Percentiles rank a stretch among this genome's conserved stretches.
These are phyloP conservation scores for Batillaria attramentaria DNA, from an alignment of 1,140 invertebrate genomes.

Conservation along the genomic window DNA sequence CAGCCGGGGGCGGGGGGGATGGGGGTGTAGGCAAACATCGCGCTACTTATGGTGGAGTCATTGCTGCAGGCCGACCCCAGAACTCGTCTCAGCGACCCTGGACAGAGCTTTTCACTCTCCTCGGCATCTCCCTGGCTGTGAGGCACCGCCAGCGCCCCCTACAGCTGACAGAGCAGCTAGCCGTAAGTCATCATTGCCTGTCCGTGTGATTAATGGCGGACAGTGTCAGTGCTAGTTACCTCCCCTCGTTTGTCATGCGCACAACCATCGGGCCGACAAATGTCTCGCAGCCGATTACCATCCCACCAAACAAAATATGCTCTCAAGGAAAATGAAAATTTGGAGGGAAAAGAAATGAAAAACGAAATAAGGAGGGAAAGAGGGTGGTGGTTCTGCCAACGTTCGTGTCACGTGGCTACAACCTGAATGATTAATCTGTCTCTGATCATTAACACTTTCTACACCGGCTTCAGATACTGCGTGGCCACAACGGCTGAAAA, in stretches of 20 bases:
- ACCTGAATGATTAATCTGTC: too few relatives aligned
- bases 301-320: background rate
- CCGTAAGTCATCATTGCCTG: conserved; percentile 21
- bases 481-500: too few relatives aligned
- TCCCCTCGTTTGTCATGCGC: conserved; percentile 17
- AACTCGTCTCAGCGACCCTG: background rate
- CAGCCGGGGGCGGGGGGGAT: background rate
- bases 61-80: background rate
- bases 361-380: too few relatives aligned
- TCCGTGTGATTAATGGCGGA: conserved; percentile 24
- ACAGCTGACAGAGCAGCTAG: conserved; percentile 7
- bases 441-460: too few relatives aligned
- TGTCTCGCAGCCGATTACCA: conserved; percentile 1
- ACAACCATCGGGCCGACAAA: background rate
- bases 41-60: conserved; percentile 8
- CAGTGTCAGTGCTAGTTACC: conserved; percentile 9
- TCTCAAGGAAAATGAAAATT: too few relatives aligned
- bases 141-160: background rate
- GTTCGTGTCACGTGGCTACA: too few relatives aligned
- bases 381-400: too few relatives aligned
- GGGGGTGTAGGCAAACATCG: background rate
- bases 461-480: too few relatives aligned
- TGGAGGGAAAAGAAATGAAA: too few relatives aligned
- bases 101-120: conserved; percentile 28
- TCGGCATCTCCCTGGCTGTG: background rate